These are phyloP conservation scores for Lagorchestes hirsutus DNA, from an alignment of 2,797 vertebrate species.

Conservation along the genomic window DNA sequence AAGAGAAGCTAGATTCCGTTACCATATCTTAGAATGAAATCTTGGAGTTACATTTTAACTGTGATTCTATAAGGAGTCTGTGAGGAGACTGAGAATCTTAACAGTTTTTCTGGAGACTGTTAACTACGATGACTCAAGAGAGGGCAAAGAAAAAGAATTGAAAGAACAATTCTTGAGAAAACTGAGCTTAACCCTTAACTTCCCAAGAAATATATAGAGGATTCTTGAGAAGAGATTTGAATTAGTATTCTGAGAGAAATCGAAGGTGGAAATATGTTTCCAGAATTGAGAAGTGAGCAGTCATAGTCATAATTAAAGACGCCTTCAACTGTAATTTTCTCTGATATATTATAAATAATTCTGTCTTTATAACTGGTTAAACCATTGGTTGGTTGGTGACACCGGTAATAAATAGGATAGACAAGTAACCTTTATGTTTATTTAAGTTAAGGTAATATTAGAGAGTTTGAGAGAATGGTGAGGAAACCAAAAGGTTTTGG, in stretches of 20 bases:
- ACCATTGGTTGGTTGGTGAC: background rate
- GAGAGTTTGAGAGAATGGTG: background rate
- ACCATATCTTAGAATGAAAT: background rate
- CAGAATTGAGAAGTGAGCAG: background rate
- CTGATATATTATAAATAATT: background rate
- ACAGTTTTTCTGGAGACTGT: background rate
- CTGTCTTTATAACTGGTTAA: background rate
- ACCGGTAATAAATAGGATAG: background rate
- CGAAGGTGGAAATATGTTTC: background rate
- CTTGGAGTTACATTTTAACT: background rate
- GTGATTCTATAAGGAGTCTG: background rate
- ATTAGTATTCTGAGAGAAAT: background rate
- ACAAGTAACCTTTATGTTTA: background rate
- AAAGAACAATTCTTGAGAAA: background rate
- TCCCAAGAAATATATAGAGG: background rate
- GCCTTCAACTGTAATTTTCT: background rate
- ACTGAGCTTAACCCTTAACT: background rate
- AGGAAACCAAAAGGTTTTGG: background rate
- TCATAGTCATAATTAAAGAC: background rate
- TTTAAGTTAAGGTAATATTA: background rate
- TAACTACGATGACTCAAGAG: background rate
- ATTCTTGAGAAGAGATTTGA: background rate
- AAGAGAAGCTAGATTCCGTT: background rate
- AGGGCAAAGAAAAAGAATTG: background rate
- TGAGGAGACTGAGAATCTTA: background rate